Evolutionary conservation across 2,113 vertebrate genomes (phyloP).

Genomic region (Progne subis): DNA sequence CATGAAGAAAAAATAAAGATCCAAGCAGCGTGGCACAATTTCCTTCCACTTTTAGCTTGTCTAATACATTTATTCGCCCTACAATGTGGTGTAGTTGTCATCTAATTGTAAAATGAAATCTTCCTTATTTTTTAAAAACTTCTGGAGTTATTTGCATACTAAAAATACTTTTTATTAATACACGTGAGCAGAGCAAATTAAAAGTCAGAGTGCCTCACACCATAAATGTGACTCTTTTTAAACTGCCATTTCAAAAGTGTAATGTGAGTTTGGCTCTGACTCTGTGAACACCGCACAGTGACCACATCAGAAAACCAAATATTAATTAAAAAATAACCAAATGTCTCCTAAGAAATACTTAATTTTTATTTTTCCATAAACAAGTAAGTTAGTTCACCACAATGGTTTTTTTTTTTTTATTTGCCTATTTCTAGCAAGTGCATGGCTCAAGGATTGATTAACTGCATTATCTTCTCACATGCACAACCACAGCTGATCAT

Average conservation of each 20-base stretch:
- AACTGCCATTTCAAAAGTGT: neutral
- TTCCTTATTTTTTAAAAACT: neutral
- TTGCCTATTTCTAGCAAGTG: neutral
- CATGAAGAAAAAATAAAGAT: neutral
- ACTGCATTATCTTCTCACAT: neutral
- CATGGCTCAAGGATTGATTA: neutral
- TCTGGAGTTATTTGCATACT: neutral
- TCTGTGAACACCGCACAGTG: neutral
- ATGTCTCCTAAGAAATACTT: neutral
- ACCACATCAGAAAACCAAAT: neutral
- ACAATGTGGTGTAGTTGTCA: rapidly evolving
- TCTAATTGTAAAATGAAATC: neutral
- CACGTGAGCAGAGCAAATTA: neutral
- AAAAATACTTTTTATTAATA: neutral
- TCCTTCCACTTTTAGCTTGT: neutral
- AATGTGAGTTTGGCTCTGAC: neutral
- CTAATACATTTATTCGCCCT: neutral
- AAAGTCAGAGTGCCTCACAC: neutral
- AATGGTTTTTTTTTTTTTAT: neutral
- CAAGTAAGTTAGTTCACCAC: neutral
- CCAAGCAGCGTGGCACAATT: rapidly evolving
- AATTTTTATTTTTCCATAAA: neutral
- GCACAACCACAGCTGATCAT: neutral
- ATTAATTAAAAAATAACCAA: neutral
- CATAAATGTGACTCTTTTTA: no score